Percentiles rank a stretch among this genome's conserved stretches.
These are phyloP conservation scores for Todiramphus chloris DNA, from an alignment of 2,113 vertebrate species.

Conservation along the genomic window DNA sequence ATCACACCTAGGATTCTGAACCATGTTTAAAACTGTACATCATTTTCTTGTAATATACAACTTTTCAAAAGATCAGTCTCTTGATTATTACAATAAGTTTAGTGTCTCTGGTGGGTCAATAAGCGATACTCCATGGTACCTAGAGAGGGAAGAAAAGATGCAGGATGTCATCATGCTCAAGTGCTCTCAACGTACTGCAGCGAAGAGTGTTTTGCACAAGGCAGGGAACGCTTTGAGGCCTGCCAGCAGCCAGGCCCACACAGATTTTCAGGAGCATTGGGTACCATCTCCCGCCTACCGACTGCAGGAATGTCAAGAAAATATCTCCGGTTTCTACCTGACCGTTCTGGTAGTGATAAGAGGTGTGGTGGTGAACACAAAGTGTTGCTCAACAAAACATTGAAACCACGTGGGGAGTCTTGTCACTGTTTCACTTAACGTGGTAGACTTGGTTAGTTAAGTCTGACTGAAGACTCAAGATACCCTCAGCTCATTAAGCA, in stretches of 20 bases:
- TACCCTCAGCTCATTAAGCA: background rate
- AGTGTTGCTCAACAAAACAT: background rate
- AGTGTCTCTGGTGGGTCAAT: conserved; percentile 84
- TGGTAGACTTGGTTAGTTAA: background rate
- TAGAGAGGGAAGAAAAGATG: conserved; percentile 38
- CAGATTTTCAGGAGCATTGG: background rate
- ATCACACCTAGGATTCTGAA: conserved; percentile 53
- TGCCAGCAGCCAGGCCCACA: background rate
- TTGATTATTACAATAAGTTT: conserved; percentile 65
- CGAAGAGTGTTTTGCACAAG: background rate
- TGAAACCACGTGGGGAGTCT: background rate
- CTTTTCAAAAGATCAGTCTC: conserved; percentile 60
- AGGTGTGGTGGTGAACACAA: background rate
- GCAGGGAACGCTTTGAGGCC: background rate
- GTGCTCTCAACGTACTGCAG: background rate
- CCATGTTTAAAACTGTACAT: conserved; percentile 77
- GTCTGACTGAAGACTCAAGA: background rate
- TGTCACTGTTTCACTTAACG: background rate
- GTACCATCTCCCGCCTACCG: background rate
- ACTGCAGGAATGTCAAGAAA: background rate
- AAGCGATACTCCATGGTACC: conserved; percentile 88
- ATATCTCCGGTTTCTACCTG: background rate
- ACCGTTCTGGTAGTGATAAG: background rate
- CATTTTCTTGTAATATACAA: conserved; percentile 59
- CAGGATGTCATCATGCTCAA: background rate